Evolutionary conservation across 2,888 invertebrate species (phyloP), one percentile per base, ranked within the genome.

Genomic region (Hesperia comma): DNA sequence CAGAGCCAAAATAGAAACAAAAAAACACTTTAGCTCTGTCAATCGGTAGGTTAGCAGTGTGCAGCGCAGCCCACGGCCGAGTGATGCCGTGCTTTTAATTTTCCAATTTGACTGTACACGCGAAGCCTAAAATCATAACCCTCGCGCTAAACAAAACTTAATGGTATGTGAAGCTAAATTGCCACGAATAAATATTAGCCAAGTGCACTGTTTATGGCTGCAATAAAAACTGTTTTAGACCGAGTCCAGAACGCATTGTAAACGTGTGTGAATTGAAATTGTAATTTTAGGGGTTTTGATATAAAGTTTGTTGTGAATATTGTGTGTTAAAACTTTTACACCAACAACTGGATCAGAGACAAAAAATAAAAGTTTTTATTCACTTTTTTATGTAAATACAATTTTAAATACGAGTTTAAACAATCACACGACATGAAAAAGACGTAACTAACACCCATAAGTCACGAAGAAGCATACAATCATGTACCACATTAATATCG

Each of bases 121-220:
- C 74, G 70, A 74, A 69, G 67, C 70, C 67, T 68, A 72, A 72
- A 74, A 75, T 71, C 69, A 71, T 67, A 70, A 68, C 67, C 68
- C 68, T 68, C 68, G 60, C 66, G 60, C 61, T 67, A 67, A 67
- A 67, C 67, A 61, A 74, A 76, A 75, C 72, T 73, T 75, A 76
- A 72, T 73, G 74, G 72, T 74, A 75, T 75, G 74, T 73, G 74
- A 68, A 74, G 72, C 73, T 75, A 72, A 74, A 76, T 74, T 71
- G 72, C 63, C 72, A n/a, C 61, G 61, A 67, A 67, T 67, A 67
- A 67, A 67, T 67, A 67, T 67, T 67, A 60, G 58, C 66, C 54
- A 67, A 70, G 67, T 67, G 64, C 60, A 68, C 6, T 62, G 54
- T 71, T 66, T 71, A 69, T 70, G 70, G 68, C 19, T 56, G 58